A percentile compares a stretch with the other conserved stretches of the same genome.
Conservation (phyloP, 1,140 invertebrate species). For the Saxidomus purpurata region DNA sequence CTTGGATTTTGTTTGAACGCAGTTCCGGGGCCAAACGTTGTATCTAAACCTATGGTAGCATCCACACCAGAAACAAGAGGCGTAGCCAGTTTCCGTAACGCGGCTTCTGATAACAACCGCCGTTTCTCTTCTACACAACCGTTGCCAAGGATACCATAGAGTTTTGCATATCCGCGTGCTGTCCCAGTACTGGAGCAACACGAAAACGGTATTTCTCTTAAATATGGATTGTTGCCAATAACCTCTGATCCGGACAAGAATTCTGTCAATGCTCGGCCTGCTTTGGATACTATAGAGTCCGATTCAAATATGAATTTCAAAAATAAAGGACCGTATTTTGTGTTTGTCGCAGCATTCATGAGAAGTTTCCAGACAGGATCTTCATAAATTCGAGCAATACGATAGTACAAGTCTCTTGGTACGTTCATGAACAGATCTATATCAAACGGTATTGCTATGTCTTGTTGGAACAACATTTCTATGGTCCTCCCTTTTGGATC, state of each 20-base stretch:
- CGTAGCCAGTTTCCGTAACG: slow-evolving; percentile 19
- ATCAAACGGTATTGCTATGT: slow-evolving; percentile 19
- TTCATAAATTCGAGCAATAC: background rate
- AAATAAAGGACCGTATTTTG: background rate
- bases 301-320: background rate
- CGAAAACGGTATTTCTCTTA: slow-evolving; percentile 3
- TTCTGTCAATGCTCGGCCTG: background rate
- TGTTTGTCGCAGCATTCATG: background rate
- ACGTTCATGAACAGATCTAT: too few relatives aligned
- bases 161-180: slow-evolving; percentile 61
- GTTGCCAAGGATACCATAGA: slow-evolving; percentile 63
- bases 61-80: slow-evolving; percentile 5
- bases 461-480: slow-evolving; percentile 10
- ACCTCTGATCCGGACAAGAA: background rate
- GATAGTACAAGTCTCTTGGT: slow-evolving; percentile 23
- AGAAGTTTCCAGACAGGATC: background rate
- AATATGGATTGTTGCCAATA: slow-evolving; percentile 31
- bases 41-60: background rate
- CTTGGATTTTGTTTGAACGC: background rate
- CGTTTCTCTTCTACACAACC: slow-evolving; percentile 32
- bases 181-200: slow-evolving; percentile 47
- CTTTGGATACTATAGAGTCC: background rate
- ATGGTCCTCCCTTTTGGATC: slow-evolving; percentile 54
- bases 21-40: background rate
- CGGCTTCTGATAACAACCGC: slow-evolving; percentile 15